A percentile compares a stretch with the other conserved stretches of the same genome.
phyloP scores from a whole-genome alignment of 2,888 invertebrate species.

The Pterostichus niger region DNA sequence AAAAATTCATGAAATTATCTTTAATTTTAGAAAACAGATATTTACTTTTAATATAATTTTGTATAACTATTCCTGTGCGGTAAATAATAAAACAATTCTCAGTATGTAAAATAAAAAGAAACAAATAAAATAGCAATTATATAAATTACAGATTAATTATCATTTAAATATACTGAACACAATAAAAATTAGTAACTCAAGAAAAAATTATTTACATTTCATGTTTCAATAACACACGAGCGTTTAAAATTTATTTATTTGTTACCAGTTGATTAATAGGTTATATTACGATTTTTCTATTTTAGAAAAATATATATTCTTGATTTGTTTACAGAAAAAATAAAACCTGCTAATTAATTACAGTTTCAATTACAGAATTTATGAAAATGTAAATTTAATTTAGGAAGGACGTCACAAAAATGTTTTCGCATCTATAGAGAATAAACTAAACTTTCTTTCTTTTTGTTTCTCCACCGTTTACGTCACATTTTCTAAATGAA shows the following conservation, averaged over 20 bases:
- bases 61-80: no score
- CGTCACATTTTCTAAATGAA: slow-evolving; percentile 40
- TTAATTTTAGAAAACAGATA: no score
- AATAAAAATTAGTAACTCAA: not conserved
- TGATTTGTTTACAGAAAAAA: not conserved
- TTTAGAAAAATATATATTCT: slow-evolving; percentile 3
- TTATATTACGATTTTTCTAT: slow-evolving; percentile 30
- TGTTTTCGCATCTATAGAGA: not conserved
- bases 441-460: not conserved
- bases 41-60: no score
- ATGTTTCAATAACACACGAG: slow-evolving; percentile 1
- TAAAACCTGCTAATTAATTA: not conserved
- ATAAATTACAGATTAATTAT: no score
- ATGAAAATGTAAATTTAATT: slow-evolving; percentile 28
- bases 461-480: not conserved
- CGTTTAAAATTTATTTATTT: slow-evolving; percentile 5
- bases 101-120: no score
- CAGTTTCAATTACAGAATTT: slow-evolving; percentile 15
- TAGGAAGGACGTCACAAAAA: not conserved
- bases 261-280: slow-evolving; percentile 31
- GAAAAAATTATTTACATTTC: slow-evolving; percentile 11
- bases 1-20: no score
- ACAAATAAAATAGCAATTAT: no score
- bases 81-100: no score
- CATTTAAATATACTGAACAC: no score